These are phyloP conservation scores for Drosophila bipectinata DNA, from an alignment of 1,140 invertebrate species.

Conservation along the genomic window DNA sequence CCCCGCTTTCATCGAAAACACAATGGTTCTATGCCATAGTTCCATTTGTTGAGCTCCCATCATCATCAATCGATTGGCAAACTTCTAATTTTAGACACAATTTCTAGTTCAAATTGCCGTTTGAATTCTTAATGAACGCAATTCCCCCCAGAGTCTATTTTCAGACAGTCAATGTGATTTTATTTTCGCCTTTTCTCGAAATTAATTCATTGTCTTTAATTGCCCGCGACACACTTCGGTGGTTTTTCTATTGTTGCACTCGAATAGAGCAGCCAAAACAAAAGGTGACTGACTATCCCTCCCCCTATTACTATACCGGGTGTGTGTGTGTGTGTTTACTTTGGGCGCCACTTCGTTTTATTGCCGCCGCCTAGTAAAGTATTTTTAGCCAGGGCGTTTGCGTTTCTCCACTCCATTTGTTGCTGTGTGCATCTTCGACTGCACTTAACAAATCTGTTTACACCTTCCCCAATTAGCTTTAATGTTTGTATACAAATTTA, in stretches of 20 bases:
- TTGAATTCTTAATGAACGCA: conserved; percentile 56
- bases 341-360: conserved; percentile 66
- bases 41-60: conserved; percentile 29
- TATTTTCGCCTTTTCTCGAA: conserved; percentile 32
- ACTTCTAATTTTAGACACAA: conserved; percentile 58
- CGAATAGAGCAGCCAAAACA: conserved; percentile 29
- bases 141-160: conserved; percentile 23
- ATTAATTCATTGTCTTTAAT: conserved; percentile 67
- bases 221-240: conserved; percentile 74
- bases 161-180: conserved; percentile 21
- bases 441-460: conserved; percentile 71
- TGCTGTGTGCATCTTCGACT: conserved; percentile 24
- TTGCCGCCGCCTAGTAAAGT: conserved; percentile 34
- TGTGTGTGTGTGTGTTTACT: conserved; percentile 46
- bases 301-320: conserved; percentile 6
- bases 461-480: conserved; percentile 49
- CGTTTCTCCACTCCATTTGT: conserved; percentile 69
- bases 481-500: conserved; percentile 51
- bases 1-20: conserved; percentile 11
- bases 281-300: conserved; percentile 24
- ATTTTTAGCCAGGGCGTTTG: conserved; percentile 55
- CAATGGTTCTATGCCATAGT: conserved; percentile 26
- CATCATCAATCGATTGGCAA: conserved; percentile 55
- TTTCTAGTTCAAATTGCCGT: conserved; percentile 71
- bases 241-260: conserved; percentile 49